Percentiles rank a stretch among this genome's conserved stretches.
These are phyloP conservation scores for Apis florea DNA, from an alignment of 1,140 invertebrate genomes.

Conservation along the genomic window DNA sequence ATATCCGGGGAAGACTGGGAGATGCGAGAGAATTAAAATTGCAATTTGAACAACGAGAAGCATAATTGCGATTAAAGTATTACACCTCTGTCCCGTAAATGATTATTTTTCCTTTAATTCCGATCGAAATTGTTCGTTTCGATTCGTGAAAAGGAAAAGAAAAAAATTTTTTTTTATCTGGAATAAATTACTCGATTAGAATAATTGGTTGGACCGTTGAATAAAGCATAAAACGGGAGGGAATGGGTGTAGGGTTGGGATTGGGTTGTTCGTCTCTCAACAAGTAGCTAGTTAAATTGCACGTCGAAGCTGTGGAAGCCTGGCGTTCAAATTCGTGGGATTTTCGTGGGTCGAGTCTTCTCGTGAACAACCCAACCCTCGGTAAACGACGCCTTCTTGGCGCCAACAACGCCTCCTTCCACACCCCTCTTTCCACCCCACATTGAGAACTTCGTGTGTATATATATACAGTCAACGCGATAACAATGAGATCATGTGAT, in stretches of 20 bases:
- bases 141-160: background rate
- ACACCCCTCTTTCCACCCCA: background rate
- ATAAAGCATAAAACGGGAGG: background rate
- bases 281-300: slow-evolving; percentile 10
- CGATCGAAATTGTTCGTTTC: too few species aligned
- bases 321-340: slow-evolving; percentile 16
- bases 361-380: background rate
- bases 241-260: background rate
- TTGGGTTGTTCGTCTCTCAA: background rate
- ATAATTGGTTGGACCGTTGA: background rate
- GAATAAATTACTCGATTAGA: background rate
- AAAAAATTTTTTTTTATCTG: too few species aligned
- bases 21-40: too few species aligned
- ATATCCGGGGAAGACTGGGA: too few species aligned
- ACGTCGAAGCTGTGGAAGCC: background rate
- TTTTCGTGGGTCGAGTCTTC: slow-evolving; percentile 23
- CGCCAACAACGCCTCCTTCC: background rate
- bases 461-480: background rate
- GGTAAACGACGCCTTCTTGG: slow-evolving; percentile 20
- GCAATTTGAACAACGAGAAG: too few species aligned
- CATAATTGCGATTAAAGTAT: too few species aligned
- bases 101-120: background rate
- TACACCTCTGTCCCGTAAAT: too few species aligned
- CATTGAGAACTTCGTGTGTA: background rate
- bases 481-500: slow-evolving; percentile 9